Evolutionary conservation across 1,140 invertebrate species (phyloP).

Genomic region (Telenomus remus): DNA sequence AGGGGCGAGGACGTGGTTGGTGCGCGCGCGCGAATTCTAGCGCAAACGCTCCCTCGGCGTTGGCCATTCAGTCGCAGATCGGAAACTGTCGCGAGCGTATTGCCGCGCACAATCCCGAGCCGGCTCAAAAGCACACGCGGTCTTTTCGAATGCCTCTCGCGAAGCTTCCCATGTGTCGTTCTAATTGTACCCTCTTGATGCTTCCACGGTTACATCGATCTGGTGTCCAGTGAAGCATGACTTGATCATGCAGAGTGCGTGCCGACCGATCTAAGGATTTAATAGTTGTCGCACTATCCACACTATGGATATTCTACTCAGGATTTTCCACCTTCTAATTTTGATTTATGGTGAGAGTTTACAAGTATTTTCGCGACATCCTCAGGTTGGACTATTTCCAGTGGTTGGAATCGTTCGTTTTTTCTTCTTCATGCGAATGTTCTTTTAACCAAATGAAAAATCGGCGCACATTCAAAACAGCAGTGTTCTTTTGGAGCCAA

Average conservation of each 20-base stretch:
- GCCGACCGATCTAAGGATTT: conserved; percentile 32
- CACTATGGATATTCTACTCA: conserved; percentile 66
- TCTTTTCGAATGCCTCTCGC: conserved; percentile 26
- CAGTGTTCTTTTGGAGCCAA: no score
- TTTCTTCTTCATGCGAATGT: no score
- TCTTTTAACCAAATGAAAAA: background rate
- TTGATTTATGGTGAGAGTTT: conserved; percentile 67
- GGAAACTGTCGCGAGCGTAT: conserved; percentile 69
- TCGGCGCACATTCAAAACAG: no score
- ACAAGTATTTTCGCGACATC: background rate
- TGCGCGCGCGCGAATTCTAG: conserved; percentile 69
- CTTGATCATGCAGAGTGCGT: conserved; percentile 17
- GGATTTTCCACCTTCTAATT: conserved; percentile 64
- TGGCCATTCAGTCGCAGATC: conserved; percentile 71
- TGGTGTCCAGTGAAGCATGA: conserved; percentile 30
- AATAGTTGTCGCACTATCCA: background rate
- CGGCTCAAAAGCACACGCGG: conserved; percentile 36
- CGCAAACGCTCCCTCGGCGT: conserved; percentile 73
- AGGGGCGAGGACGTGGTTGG: conserved; percentile 59
- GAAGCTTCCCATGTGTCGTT: conserved; percentile 13
- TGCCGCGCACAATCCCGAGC: conserved; percentile 36
- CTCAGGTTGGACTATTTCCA: no score
- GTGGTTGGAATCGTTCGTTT: no score
- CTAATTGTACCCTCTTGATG: background rate
- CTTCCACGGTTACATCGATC: conserved; percentile 9